Conservation (phyloP, 1,140 invertebrate species). For the Nephotettix cincticeps region DNA sequence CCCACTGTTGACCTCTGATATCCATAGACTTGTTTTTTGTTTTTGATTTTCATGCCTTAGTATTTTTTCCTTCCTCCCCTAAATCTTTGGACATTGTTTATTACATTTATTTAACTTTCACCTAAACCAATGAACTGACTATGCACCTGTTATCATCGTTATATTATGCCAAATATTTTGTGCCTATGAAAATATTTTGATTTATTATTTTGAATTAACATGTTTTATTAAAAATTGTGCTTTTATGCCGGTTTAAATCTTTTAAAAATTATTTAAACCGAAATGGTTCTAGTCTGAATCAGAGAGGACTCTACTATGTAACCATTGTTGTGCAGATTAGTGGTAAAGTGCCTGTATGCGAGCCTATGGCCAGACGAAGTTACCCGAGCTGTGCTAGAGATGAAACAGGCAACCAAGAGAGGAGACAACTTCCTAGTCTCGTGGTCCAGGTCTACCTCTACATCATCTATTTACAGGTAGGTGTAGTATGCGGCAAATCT, state of each 20-base stretch:
- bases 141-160: too few relatives aligned
- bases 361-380: slow-evolving; percentile 56
- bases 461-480: slow-evolving; percentile 64
- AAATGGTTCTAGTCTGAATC: background rate
- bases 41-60: too few relatives aligned
- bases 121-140: too few relatives aligned
- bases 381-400: slow-evolving; percentile 51
- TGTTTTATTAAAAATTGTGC: background rate
- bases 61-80: too few relatives aligned
- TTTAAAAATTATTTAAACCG: background rate
- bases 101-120: too few relatives aligned
- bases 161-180: background rate
- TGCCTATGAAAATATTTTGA: background rate
- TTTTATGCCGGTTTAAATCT: background rate
- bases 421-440: slow-evolving; percentile 63
- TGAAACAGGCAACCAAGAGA: slow-evolving; percentile 48
- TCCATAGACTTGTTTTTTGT: too few relatives aligned
- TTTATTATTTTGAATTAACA: background rate
- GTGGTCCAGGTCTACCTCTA: slow-evolving; percentile 63
- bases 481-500: background rate
- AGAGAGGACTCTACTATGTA: background rate
- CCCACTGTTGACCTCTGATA: too few relatives aligned
- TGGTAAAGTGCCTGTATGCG: slow-evolving; percentile 50
- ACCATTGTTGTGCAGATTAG: slow-evolving; percentile 50
- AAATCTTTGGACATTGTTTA: too few relatives aligned